A percentile compares a stretch with the other conserved stretches of the same genome.
phyloP scores from a whole-genome alignment of 2,797 vertebrate species.

The Poeciliopsis infans region DNA sequence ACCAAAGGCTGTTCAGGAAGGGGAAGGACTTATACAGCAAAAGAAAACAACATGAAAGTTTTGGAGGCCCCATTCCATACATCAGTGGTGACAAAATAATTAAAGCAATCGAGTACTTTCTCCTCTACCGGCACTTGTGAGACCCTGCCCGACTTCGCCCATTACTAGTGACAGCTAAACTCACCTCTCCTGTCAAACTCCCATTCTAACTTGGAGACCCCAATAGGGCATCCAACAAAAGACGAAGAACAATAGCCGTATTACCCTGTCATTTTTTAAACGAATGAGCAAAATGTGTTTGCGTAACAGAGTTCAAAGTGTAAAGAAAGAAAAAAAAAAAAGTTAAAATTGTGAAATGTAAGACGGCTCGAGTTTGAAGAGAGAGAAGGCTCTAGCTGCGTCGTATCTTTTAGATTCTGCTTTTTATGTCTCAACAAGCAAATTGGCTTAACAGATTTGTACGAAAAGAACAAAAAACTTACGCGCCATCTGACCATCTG shows the following conservation, averaged over 20 bases:
- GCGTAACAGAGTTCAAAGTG: conserved; percentile 29
- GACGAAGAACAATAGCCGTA: conserved; percentile 51
- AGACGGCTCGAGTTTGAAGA: conserved; percentile 24
- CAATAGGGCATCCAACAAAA: conserved; percentile 62
- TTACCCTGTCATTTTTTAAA: conserved; percentile 53
- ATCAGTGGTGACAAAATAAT: conserved; percentile 29
- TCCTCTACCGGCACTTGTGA: background rate
- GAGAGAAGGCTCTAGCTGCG: conserved; percentile 6
- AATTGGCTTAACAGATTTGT: conserved; percentile 33
- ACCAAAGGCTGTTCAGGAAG: background rate
- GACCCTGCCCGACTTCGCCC: conserved; percentile 25
- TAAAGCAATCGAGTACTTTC: conserved; percentile 23
- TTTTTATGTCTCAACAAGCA: conserved; percentile 20
- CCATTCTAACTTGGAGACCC: conserved; percentile 33
- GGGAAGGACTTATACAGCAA: background rate
- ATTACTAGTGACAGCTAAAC: conserved; percentile 14
- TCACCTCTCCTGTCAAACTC: conserved; percentile 33
- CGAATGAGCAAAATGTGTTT: conserved; percentile 52
- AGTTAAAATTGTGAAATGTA: conserved; percentile 27
- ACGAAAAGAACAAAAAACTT: conserved; percentile 24
- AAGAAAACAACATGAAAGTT: background rate
- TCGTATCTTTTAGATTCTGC: conserved; percentile 11
- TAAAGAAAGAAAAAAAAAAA: background rate
- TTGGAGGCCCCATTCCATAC: background rate
- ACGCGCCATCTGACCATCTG: conserved; percentile 10